Evolutionary conservation across 30 jellyfish, hydroid and myxozoan genomes (phyloP).

Genomic region (Cassiopea andromeda): DNA sequence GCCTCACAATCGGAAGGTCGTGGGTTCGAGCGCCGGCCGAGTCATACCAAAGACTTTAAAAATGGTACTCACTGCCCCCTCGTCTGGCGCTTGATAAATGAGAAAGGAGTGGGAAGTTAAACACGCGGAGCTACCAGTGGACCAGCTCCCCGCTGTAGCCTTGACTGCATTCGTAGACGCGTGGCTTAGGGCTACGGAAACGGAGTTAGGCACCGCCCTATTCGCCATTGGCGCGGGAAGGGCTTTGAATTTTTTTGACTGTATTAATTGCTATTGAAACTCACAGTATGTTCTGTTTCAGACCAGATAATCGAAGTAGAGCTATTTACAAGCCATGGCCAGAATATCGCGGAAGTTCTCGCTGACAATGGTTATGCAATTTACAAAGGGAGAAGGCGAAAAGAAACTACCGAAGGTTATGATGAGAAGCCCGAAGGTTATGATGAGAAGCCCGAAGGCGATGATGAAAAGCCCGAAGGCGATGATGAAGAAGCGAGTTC

Average conservation of each 20-base stretch:
- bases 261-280: background rate
- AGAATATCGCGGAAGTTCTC: conserved; percentile 40
- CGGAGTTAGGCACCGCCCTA: too few relatives aligned
- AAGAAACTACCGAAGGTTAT: background rate
- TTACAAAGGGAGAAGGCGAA: conserved; percentile 4
- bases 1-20: too few relatives aligned
- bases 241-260: background rate
- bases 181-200: too few relatives aligned
- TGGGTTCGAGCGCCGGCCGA: too few relatives aligned
- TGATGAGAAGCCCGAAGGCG: background rate
- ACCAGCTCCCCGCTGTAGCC: too few relatives aligned
- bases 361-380: conserved; percentile 34
- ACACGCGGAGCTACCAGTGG: too few relatives aligned
- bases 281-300: background rate
- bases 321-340: conserved; percentile 8
- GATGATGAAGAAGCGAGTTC: conserved; percentile 21
- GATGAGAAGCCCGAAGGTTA: background rate
- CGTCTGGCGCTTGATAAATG: too few relatives aligned
- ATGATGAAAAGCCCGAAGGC: background rate
- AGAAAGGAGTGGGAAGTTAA: too few relatives aligned
- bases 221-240: too few relatives aligned
- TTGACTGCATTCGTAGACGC: too few relatives aligned
- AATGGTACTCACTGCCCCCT: too few relatives aligned
- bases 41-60: too few relatives aligned
- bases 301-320: conserved; percentile 44